Conservation (phyloP, 2,797 vertebrate genomes). For the Buphagus erythrorhynchus region DNA sequence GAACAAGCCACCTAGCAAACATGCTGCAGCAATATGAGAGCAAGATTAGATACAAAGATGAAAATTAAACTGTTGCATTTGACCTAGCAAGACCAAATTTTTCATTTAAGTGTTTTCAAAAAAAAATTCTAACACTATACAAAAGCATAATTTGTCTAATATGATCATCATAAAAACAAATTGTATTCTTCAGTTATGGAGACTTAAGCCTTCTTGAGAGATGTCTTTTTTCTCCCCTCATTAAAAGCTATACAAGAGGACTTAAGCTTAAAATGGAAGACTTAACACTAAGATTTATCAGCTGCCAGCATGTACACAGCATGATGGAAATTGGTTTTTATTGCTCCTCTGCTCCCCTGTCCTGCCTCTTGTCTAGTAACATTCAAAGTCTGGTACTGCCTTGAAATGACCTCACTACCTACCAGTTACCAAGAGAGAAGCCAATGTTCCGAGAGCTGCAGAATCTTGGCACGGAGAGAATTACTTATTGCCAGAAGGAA, state of each 20-base stretch:
- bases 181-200: neutral
- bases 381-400: neutral
- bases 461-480: conserved; percentile 8
- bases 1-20: conserved; percentile 77
- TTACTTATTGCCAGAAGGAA: conserved; percentile 42
- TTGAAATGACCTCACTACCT: neutral
- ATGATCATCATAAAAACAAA: neutral
- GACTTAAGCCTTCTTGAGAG: neutral
- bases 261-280: neutral
- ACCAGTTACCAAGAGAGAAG: neutral
- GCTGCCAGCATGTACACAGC: neutral
- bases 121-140: neutral
- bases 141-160: neutral
- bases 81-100: neutral
- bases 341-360: neutral
- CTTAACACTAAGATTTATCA: neutral
- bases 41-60: conserved; percentile 44
- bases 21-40: conserved; percentile 69
- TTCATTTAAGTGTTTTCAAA: neutral
- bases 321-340: neutral
- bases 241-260: neutral
- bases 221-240: neutral
- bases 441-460: neutral
- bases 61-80: neutral
- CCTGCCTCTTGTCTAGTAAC: neutral